Conservation (phyloP, 1,140 invertebrate species). For the Nasonia longicornis region DNA sequence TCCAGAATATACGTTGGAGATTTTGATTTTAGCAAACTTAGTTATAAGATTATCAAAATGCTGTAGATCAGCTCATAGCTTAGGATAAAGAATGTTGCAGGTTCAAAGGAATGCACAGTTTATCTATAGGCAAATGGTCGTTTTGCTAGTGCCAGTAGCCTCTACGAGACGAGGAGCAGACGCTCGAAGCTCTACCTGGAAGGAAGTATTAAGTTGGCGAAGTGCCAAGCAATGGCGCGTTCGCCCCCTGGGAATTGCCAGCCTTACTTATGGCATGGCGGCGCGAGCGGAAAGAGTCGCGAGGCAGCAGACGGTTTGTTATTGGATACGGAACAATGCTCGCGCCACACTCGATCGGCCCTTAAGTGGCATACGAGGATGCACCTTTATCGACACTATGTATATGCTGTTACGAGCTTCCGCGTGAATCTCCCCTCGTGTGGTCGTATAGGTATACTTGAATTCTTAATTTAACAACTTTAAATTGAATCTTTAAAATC, state of each 20-base stretch:
- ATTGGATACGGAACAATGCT: conserved; percentile 42
- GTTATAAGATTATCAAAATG: no score
- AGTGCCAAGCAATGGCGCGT: conserved; percentile 47
- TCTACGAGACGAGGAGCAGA: background rate
- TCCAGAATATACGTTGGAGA: no score
- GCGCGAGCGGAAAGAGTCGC: background rate
- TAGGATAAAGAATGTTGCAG: no score
- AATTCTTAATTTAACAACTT: conserved; percentile 12
- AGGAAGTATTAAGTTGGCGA: conserved; percentile 50
- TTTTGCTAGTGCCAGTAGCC: conserved; percentile 42
- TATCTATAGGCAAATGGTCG: conserved; percentile 53
- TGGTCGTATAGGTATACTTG: background rate
- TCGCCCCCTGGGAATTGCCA: conserved; percentile 3
- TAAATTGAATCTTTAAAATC: background rate
- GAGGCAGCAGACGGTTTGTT: conserved; percentile 39
- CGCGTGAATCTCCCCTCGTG: background rate
- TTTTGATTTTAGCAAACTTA: no score
- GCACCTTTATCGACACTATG: conserved; percentile 17
- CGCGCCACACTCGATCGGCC: conserved; percentile 9
- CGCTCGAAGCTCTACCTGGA: conserved; percentile 40
- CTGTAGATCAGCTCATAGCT: no score
- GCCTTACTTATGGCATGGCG: background rate
- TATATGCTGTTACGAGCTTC: background rate
- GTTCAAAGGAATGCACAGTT: conserved; percentile 45
- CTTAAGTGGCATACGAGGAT: conserved; percentile 24